Conservation (phyloP, 2,888 invertebrate species). For the Epinotia nisella region DNA sequence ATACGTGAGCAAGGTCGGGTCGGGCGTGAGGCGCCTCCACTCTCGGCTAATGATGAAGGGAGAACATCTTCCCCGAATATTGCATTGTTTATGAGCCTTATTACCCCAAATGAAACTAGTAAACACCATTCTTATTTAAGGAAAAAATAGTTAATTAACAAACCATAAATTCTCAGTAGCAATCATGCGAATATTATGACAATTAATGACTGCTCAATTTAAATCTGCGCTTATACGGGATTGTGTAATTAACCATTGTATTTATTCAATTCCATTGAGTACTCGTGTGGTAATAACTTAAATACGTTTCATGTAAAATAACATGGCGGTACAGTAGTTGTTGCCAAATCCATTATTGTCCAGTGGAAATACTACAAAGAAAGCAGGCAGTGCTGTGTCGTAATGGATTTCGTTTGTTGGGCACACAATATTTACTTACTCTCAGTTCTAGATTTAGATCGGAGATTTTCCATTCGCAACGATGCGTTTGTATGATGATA, state of each 20-base stretch:
- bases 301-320: constrained; percentile 36
- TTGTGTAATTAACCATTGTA: constrained; percentile 1
- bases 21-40: constrained; percentile 26
- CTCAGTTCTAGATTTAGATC: constrained; percentile 58
- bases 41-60: constrained; percentile 38
- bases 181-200: neutral
- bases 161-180: too few species aligned
- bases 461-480: constrained; percentile 62
- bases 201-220: neutral
- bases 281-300: constrained; percentile 14
- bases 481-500: constrained; percentile 57
- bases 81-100: constrained; percentile 25
- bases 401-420: constrained; percentile 57
- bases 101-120: constrained; percentile 17
- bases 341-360: constrained; percentile 62
- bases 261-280: constrained; percentile 9
- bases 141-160: neutral
- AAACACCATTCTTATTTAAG: neutral
- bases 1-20: constrained; percentile 33
- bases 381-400: constrained; percentile 59
- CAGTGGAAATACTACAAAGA: constrained; percentile 53
- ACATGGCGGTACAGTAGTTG: constrained; percentile 43
- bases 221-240: neutral
- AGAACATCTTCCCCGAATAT: constrained; percentile 31
- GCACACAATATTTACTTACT: constrained; percentile 62